These are phyloP conservation scores for Palythoa grandiflora DNA, from an alignment of 92 coral and sea anemone genomes.

Conservation along the genomic window DNA sequence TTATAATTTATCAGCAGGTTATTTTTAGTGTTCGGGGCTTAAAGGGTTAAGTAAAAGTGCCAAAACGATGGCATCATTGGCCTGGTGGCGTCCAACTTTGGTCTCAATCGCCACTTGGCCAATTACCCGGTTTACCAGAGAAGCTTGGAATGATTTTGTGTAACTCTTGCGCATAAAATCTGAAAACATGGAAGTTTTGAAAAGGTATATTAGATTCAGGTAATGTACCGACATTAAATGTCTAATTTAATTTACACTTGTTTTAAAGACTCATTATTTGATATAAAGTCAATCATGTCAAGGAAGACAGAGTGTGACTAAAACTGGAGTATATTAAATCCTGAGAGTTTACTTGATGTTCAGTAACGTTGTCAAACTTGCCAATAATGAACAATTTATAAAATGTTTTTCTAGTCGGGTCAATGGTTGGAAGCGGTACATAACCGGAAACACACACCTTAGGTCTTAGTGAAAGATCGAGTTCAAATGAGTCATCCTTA, in stretches of 20 bases:
- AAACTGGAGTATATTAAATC: background rate
- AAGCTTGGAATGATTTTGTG: constrained; percentile 29
- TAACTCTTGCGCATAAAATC: constrained; percentile 46
- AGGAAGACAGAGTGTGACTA: constrained; percentile 1
- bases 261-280: constrained; percentile 11
- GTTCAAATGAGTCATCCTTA: constrained; percentile 24
- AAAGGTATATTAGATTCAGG: constrained; percentile 16
- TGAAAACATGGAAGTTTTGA: constrained; percentile 22
- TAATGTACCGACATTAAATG: background rate
- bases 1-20: too few relatives aligned
- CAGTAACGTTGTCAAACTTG: constrained; percentile 4
- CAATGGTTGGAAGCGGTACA: constrained; percentile 20
- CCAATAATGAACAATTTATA: background rate
- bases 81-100: constrained; percentile 52
- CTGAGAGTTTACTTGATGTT: background rate
- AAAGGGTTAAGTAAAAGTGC: background rate
- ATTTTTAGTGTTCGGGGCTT: too few relatives aligned
- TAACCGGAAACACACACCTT: constrained; percentile 11
- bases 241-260: constrained; percentile 17
- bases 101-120: constrained; percentile 68
- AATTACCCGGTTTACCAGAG: constrained; percentile 44
- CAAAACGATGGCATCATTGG: constrained; percentile 32
- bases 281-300: background rate
- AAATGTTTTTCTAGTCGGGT: background rate
- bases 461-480: constrained; percentile 6